Conservation (phyloP, 2,888 invertebrate genomes). For the Macaria notata region DNA sequence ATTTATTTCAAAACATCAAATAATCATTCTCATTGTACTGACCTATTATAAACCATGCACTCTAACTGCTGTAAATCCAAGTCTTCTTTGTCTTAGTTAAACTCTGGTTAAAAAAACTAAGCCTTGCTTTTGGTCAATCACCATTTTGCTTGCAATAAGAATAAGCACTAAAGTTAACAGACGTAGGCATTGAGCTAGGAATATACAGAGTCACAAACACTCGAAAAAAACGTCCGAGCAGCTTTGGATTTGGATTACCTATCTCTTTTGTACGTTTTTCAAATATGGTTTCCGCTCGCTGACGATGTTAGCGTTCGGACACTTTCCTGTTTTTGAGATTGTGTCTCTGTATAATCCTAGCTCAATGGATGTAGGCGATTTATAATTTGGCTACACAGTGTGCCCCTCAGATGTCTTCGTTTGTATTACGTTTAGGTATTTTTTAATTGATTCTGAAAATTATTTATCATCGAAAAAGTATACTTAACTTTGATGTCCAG, state of each 20-base stretch:
- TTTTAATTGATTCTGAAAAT: slow-evolving; percentile 23
- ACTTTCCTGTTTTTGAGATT: no score
- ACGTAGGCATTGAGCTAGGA: slow-evolving; percentile 10
- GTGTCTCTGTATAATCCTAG: no score
- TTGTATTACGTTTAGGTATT: slow-evolving; percentile 28
- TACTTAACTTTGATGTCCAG: slow-evolving; percentile 11
- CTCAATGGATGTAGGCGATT: slow-evolving; percentile 18
- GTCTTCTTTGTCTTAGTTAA: slow-evolving; percentile 45
- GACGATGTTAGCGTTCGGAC: no score
- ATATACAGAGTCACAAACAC: no score
- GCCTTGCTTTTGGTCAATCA: slow-evolving; percentile 53
- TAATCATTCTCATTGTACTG: background rate
- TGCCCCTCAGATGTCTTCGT: slow-evolving; percentile 16
- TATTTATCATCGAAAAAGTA: slow-evolving; percentile 21
- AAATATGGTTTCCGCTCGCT: no score
- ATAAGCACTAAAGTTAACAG: slow-evolving; percentile 50
- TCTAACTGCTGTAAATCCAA: slow-evolving; percentile 48
- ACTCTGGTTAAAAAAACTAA: slow-evolving; percentile 40
- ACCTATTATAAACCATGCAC: background rate
- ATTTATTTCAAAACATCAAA: background rate
- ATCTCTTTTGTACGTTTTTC: no score
- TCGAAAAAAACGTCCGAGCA: no score
- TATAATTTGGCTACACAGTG: slow-evolving; percentile 15
- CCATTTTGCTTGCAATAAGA: slow-evolving; percentile 64
- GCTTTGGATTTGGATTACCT: no score